These are phyloP conservation scores for Siderastrea radians DNA, from an alignment of 92 coral and sea anemone genomes.

Conservation along the genomic window DNA sequence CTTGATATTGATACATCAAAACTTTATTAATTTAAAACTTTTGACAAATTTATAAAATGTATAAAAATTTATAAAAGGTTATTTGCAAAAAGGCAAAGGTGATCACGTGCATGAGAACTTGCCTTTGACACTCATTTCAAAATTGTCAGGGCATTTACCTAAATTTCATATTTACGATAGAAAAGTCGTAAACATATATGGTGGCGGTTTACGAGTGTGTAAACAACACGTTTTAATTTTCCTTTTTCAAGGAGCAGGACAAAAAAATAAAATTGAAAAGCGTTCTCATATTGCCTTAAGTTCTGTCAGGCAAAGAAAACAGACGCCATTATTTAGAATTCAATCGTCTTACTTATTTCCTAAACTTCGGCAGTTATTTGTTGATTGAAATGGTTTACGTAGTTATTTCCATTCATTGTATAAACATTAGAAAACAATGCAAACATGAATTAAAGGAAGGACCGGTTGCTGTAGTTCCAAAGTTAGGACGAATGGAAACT, in stretches of 20 bases:
- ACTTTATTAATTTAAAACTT: too few relatives aligned
- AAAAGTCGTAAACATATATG: too few relatives aligned
- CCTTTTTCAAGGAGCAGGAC: background rate
- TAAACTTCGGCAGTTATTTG: background rate
- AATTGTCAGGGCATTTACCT: too few relatives aligned
- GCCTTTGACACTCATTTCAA: too few relatives aligned
- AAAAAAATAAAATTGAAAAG: background rate
- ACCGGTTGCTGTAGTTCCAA: background rate
- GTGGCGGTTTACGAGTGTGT: background rate
- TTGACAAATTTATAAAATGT: too few relatives aligned
- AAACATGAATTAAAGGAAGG: background rate
- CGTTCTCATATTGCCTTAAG: background rate
- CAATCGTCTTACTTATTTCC: background rate
- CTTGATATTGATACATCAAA: background rate
- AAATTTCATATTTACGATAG: too few relatives aligned
- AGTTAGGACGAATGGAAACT: too few relatives aligned
- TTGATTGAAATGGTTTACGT: background rate
- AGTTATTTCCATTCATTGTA: background rate
- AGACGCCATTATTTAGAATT: background rate
- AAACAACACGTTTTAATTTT: conserved; percentile 12
- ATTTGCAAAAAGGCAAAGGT: too few relatives aligned
- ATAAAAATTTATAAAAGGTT: too few relatives aligned
- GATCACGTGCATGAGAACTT: too few relatives aligned
- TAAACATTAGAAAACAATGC: background rate
- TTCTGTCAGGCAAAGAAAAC: background rate